Conservation (phyloP, 92 coral and sea anemone genomes). For the Epizoanthus stellaris region DNA sequence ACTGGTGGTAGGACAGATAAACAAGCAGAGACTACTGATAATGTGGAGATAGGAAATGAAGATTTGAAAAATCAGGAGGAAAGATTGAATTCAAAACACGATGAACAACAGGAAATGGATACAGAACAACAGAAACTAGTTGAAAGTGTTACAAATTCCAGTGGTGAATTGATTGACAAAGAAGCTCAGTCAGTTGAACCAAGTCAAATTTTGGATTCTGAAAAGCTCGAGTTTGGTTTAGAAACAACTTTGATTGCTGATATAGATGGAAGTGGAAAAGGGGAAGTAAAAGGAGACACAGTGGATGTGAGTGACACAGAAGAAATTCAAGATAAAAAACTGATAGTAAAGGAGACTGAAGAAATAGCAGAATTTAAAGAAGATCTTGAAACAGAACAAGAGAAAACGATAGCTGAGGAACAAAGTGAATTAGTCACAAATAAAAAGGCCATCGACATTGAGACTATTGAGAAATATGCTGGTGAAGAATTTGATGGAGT, state of each 20-base stretch:
- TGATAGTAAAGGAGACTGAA: neutral
- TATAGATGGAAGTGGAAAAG: neutral
- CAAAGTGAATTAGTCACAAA: neutral
- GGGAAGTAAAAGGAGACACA: neutral
- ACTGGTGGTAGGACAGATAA: neutral
- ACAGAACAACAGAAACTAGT: neutral
- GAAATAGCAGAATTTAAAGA: neutral
- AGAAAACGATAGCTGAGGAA: neutral
- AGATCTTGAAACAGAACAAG: neutral
- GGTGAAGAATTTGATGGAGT: neutral
- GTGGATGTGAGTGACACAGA: neutral
- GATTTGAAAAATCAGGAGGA: neutral
- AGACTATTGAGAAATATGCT: neutral
- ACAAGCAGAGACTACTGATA: neutral
- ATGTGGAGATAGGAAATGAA: neutral
- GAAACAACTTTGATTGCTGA: neutral
- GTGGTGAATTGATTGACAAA: neutral
- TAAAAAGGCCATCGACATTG: neutral
- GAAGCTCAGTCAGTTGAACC: neutral
- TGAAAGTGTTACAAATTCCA: neutral
- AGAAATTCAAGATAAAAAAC: neutral
- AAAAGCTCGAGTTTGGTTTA: neutral
- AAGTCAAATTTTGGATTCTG: neutral
- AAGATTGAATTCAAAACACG: neutral
- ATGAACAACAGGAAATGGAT: neutral